Evolutionary conservation across 2,888 invertebrate species (phyloP), one percentile per base, ranked within the genome.

Genomic region (Platypus cylindrus): DNA sequence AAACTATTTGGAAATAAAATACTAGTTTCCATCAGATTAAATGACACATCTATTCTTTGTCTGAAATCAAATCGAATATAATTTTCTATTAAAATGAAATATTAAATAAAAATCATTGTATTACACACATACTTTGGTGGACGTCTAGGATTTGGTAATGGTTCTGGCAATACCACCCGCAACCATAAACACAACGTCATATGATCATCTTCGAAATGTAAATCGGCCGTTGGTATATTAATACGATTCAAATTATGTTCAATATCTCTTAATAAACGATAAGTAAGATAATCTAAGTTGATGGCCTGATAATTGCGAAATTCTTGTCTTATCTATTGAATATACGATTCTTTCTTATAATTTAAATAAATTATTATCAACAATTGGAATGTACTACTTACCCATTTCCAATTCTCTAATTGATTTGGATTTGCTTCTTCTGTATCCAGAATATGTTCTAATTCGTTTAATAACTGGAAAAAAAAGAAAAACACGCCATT

Each of bases 271-370:
- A 71, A 47, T 2, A 70, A 49, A 22, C 56, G 51, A 45, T 69
- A 71, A 11, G 65, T 66, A 3, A 65, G 64, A 24, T 58, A 54
- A 40, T 70, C 66, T 32, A 71, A 50, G 52, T 63, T 65, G 11
- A 52, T 41, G 32, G 59, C 54, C 26, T 70, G 58, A 36, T 61
- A 61, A 8, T 60, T 50, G 11, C 70, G 54, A 36, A 68, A 64
- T 18, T 56, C 43, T 16, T 56, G 51, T 3, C 63, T 55, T 25
- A 67, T 55, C 65, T 65, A 34, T 25, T 41, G 14, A n/a, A 28
- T 11, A 8, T 34, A 9, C 13, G 14, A 8, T 27, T 12, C 17
- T 22, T 5, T n/a, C n/a, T 20, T 9, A 9, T 3, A 23, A 23
- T 22, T 20, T 23, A 4, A 14, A 32, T 23, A 3, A 8, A 7